Evolutionary conservation across 2,888 invertebrate genomes (phyloP), one percentile per base, ranked within the genome.

Genomic region (Lepidocyrtinus sp.): DNA sequence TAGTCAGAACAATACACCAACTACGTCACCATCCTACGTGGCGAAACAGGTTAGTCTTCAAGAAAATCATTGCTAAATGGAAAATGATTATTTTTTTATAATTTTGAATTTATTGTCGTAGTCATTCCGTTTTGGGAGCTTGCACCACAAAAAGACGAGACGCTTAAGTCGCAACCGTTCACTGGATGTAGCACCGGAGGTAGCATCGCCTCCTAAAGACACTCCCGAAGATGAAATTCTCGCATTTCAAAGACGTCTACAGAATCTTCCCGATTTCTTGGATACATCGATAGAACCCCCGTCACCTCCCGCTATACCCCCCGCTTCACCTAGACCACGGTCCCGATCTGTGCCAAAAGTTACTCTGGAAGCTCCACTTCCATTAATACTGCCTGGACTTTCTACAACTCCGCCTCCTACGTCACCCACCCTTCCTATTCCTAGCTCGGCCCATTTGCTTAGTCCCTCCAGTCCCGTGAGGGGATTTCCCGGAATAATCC

Each of bases 181-280:
- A 1, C 69, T 86, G 55, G 86, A 86, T 75, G 86, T 86, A n/a
- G 85, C 86, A 3, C 81, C 86, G 17, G 86, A 86, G 81, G 85
- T 79, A 3, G 82, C 83, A 24, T 86, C 85, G 1, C 86, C 85
- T 12, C 85, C 85, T n/a, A 87, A 87, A 81, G 87, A 88, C 68
- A 88, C 88, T 15, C 88, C 88, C 1, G 89, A 90, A 83, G 89
- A 90, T 75, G 91, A 91, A 86, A 90, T 91, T 61, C 88, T 90
- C 27, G 91, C 91, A 50, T 90, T 91, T 86, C 91, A 91, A 87
- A 88, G 90, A 83, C 91, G 91, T 85, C 88, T 91, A 24, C 91
- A 91, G 85, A 91, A 91, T 87, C 88, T 91, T 76, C 91, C 91
- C 0, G 89, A 89, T 85, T 88, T 89, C 81, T 84, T 87, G 12